A percentile compares a stretch with the other conserved stretches of the same genome.
These are phyloP conservation scores for Dexiosoma caninum DNA, from an alignment of 2,888 invertebrate species.

Conservation along the genomic window DNA sequence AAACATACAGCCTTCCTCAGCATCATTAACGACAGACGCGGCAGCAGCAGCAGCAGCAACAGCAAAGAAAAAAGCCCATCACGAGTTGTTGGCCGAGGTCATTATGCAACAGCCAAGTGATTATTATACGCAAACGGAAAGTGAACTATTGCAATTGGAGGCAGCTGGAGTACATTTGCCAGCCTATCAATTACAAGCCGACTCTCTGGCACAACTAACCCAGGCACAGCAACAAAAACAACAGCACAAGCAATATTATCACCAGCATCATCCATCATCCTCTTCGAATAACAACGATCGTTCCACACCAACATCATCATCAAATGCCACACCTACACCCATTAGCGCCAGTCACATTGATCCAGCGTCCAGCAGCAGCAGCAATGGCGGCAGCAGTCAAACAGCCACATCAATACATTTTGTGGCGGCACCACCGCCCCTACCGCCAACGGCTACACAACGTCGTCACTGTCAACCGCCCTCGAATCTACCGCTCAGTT, in stretches of 20 bases:
- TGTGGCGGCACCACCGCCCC: slow-evolving; percentile 70
- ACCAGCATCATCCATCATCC: slow-evolving; percentile 34
- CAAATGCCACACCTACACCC: slow-evolving; percentile 65
- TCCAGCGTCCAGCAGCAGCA: slow-evolving; percentile 68
- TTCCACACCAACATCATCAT: slow-evolving; percentile 64
- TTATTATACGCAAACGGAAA: slow-evolving; percentile 77
- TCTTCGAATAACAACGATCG: slow-evolving; percentile 63
- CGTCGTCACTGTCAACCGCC: slow-evolving; percentile 72
- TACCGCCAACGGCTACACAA: slow-evolving; percentile 66
- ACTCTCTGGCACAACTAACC: slow-evolving; percentile 61
- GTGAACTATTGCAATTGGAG: slow-evolving; percentile 75
- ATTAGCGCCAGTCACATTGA: slow-evolving; percentile 67
- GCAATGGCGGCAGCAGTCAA: slow-evolving; percentile 68
- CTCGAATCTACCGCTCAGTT: slow-evolving; percentile 73
- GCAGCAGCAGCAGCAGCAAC: slow-evolving; percentile 2
- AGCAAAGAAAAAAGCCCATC: slow-evolving; percentile 61
- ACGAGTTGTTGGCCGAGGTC: slow-evolving; percentile 68
- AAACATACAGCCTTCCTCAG: slow-evolving; percentile 19
- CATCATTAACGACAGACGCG: slow-evolving; percentile 33
- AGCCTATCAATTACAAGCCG: slow-evolving; percentile 66
- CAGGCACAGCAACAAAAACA: slow-evolving; percentile 63
- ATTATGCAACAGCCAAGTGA: slow-evolving; percentile 74
- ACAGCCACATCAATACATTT: slow-evolving; percentile 71
- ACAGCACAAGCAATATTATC: slow-evolving; percentile 47
- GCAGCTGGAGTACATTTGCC: slow-evolving; percentile 68